Base-by-base conservation (phyloP, 2,888 invertebrate genomes). In the Drosophila neutralis region DNA sequence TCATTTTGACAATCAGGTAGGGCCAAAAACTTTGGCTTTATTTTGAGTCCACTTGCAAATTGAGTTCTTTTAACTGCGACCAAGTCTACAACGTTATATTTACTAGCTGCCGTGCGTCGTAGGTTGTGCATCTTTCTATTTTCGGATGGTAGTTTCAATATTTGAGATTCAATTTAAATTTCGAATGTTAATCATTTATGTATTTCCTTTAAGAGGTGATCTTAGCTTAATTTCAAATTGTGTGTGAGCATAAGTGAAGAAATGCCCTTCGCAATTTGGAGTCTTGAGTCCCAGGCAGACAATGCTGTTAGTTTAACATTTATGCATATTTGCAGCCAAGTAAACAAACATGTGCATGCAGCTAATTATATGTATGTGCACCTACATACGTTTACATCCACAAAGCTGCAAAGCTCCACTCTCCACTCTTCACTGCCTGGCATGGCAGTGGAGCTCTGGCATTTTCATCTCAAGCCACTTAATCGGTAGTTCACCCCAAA, bases 401-500 rank as follows among this genome's bases (percentile, higher is more conserved):
- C 33, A 42, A 42, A 33, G 45, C 6, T 24, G 45, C 8, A 54
- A 42, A 33, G 11, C 33, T 11, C 7, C 33, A 33, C 33, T 10
- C 33, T 31, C 33, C 29, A 33, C 33, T 33, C 33, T 31, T 21
- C 29, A 52, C 31, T 36, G 38, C 35, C 24, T 53, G 59, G 38
- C 57, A 63, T 63, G 73, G 64, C 67, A 54, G 56, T 56, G 27
- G 27, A 13, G 36, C 36, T 54, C 35, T 64, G 59, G 53, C 57
- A 62, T 67, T 71, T 76, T 70, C 71, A 57, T 73, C 52, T 53
- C 53, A 15, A 68, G 61, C 73, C 64, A 80, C 73, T 82, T 82
- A 82, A 80, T 78, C 82, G 82, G 82, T 82, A 69, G 61, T 82
- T 82, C 71, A 82, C 66, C 82, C 60, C 80, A 45, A 48, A 59